phyloP scores from a whole-genome alignment of 2,113 vertebrate genomes.

The Aix galericulata region DNA sequence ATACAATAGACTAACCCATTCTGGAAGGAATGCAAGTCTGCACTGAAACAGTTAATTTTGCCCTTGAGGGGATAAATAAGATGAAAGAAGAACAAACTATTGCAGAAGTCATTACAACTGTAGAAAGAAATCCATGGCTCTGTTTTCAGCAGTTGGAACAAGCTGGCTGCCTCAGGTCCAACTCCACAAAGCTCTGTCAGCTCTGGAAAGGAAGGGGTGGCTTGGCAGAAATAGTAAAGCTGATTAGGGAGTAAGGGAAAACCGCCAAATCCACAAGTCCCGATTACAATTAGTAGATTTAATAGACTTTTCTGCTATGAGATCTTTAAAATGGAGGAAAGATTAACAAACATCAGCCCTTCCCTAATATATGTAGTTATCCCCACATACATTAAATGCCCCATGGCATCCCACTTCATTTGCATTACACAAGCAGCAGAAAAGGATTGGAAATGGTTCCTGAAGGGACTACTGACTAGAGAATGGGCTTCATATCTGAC shows the following conservation, averaged over 20 bases:
- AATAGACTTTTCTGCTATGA: neutral
- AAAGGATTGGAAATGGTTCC: fast-evolving
- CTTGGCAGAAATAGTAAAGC: constrained; percentile 12
- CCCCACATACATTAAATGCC: neutral
- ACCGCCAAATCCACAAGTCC: constrained; percentile 1
- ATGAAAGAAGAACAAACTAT: neutral
- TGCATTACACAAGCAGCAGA: neutral
- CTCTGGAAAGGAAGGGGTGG: constrained; percentile 17
- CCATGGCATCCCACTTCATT: neutral
- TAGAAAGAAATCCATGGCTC: neutral
- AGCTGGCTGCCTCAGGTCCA: neutral
- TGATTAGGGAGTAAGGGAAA: neutral
- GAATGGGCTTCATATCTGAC: neutral
- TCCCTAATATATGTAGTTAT: neutral
- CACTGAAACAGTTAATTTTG: neutral
- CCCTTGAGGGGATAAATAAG: neutral
- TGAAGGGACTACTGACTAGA: fast-evolving
- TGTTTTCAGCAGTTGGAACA: neutral
- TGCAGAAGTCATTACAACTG: neutral
- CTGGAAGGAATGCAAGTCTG: neutral
- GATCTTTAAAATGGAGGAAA: neutral
- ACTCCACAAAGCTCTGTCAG: neutral
- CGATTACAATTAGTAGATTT: constrained; percentile 33
- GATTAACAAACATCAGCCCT: neutral
- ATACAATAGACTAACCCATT: neutral